Evolutionary conservation across 53 echinoderm and acorn worm genomes (phyloP).

Genomic region (Crossaster papposus): DNA sequence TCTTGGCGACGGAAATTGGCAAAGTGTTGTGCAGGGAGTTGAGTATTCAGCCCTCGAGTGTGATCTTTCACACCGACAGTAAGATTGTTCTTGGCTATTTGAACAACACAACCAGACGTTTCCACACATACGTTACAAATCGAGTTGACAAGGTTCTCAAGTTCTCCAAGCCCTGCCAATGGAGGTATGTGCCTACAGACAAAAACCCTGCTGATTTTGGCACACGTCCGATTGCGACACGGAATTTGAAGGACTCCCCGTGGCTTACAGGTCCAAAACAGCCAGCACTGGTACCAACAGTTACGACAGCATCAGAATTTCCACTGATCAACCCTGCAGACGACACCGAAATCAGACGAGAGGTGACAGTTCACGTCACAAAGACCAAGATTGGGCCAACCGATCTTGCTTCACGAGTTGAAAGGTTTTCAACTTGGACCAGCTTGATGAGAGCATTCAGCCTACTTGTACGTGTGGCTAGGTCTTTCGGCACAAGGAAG

Average conservation of each 20-base stretch:
- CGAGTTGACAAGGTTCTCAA: slow-evolving; percentile 11
- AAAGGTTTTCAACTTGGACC: slow-evolving; percentile 12
- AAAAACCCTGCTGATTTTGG: slow-evolving; percentile 30
- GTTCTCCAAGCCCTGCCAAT: slow-evolving; percentile 27
- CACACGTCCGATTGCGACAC: slow-evolving; percentile 5
- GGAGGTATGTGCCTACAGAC: slow-evolving; percentile 37
- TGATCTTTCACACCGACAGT: no score
- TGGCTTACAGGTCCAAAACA: slow-evolving; percentile 21
- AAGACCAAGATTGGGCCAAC: background rate
- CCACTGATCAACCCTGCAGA: slow-evolving; percentile 30
- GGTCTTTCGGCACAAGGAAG: slow-evolving; percentile 14
- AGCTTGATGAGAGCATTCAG: slow-evolving; percentile 15
- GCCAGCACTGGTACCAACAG: background rate
- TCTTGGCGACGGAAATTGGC: slow-evolving; percentile 60
- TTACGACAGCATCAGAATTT: background rate
- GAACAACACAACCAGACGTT: no score
- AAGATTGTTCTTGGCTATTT: no score
- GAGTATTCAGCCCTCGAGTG: slow-evolving; percentile 21
- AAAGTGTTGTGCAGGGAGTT: slow-evolving; percentile 45
- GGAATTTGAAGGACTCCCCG: background rate
- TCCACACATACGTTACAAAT: no score
- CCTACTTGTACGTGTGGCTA: no score
- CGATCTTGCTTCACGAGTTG: background rate
- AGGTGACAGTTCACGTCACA: background rate
- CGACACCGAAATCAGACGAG: slow-evolving; percentile 26